Base-by-base conservation (phyloP, 2,888 invertebrate species). In the Standfussiana lucernea region DNA sequence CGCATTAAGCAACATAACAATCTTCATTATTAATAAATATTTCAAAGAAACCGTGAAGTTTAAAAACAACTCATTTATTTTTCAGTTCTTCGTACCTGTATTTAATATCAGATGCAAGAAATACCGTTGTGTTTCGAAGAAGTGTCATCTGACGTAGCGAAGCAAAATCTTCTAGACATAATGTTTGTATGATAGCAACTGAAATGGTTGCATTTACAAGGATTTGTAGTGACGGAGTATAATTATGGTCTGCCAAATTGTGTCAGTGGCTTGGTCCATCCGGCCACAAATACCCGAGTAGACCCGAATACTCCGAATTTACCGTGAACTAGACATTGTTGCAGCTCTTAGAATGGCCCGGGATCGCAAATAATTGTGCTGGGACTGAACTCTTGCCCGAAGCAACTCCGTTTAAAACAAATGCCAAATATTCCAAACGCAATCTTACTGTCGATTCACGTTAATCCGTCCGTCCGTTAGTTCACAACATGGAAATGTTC, bases 281-380 rank as follows among this genome's bases (percentile, higher is more conserved):
- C 70, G 65, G 72, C 80, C 70, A 62, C 75, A 80, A 86, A 71
- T 80, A 72, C 64, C 35, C 50, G 53, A 65, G 73, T 80, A 72
- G 79, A 79, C 76, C 72, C 67, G n/a, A n/a, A n/a, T n/a, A n/a
- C n/a, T n/a, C n/a, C n/a, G n/a, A n/a, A 18, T 68, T 70, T 61
- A 24, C 56, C 69, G 67, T 59, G 40, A 45, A 59, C 32, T 53
- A 40, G 37, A 75, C 84, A 86, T 85, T 74, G 81, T 81, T 80
- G 68, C 79, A 62, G 45, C n/a, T 45, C 47, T 67, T 65, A 61
- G 71, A 86, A 80, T 84, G 59, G 77, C 59, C 18, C 72, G 70
- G 61, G 65, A 75, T 53, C 32, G 59, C 70, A 79, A 83, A 79
- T 86, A 77, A 83, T 80, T 77, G 66, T 80, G 47, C 59, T 72